phyloP scores from a whole-genome alignment of 1,140 invertebrate species.

The Sipha flava region DNA sequence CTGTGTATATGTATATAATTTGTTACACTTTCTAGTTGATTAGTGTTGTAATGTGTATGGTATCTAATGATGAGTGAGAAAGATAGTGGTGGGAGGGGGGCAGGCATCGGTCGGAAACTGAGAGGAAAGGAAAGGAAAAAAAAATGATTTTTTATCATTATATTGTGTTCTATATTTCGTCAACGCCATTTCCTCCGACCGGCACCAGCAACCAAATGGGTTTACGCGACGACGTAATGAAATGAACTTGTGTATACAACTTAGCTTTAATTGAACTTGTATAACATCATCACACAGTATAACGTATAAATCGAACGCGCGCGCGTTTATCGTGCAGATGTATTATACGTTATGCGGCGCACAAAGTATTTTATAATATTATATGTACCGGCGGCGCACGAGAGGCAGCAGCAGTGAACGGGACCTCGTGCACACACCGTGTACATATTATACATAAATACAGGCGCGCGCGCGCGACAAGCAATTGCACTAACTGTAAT shows the following conservation, averaged over 20 bases:
- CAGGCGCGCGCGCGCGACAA: neutral
- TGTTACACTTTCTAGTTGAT: conserved; percentile 31
- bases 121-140: neutral
- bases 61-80: neutral
- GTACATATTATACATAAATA: neutral
- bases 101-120: neutral
- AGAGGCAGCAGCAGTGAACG: too few species aligned
- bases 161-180: neutral
- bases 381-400: too few species aligned
- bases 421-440: too few species aligned
- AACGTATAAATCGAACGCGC: too few species aligned
- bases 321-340: too few species aligned
- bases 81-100: neutral
- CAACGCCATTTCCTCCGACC: conserved; percentile 8
- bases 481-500: conserved; percentile 23
- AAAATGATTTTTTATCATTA: neutral
- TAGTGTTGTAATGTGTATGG: neutral
- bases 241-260: too few species aligned
- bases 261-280: too few species aligned
- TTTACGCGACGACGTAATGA: too few species aligned
- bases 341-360: too few species aligned
- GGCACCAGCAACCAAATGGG: too few species aligned
- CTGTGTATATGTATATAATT: neutral
- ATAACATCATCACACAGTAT: too few species aligned
- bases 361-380: too few species aligned